phyloP scores from a whole-genome alignment of 2,797 vertebrate species.

The Danio aesculapii region DNA sequence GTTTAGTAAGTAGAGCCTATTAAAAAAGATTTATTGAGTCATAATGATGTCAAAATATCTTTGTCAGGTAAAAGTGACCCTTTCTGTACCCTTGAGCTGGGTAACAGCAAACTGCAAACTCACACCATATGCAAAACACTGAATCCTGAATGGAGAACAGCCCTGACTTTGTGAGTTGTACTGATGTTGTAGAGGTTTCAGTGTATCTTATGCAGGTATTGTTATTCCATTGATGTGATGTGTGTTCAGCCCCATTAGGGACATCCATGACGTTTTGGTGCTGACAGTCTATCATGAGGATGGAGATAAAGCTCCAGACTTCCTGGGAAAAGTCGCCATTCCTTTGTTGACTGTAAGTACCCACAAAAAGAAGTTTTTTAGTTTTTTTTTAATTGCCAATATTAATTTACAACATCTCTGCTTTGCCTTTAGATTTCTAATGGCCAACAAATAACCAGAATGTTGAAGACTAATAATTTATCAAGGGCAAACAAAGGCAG shows the following conservation, averaged over 20 bases:
- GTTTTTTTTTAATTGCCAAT: not conserved
- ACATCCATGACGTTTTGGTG: slow-evolving; percentile 91
- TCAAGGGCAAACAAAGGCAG: slow-evolving; percentile 86
- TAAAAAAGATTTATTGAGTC: slow-evolving; percentile 4
- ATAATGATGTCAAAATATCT: slow-evolving; percentile 1
- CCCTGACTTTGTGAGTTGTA: slow-evolving; percentile 91
- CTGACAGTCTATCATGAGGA: slow-evolving; percentile 94
- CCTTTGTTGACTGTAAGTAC: slow-evolving; percentile 91
- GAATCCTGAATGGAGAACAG: slow-evolving; percentile 96
- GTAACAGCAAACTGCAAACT: slow-evolving; percentile 92
- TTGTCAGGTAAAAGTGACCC: slow-evolving; percentile 91
- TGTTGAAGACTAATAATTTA: slow-evolving; percentile 92
- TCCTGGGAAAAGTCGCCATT: slow-evolving; percentile 93
- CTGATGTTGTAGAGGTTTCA: not conserved
- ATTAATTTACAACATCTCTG: slow-evolving; percentile 9
- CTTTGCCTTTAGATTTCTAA: slow-evolving; percentile 83
- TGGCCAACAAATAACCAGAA: slow-evolving; percentile 83
- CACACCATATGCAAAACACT: slow-evolving; percentile 90
- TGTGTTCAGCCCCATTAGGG: slow-evolving; percentile 89
- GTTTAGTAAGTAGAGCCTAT: not conserved
- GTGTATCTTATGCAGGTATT: not conserved
- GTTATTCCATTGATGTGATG: slow-evolving; percentile 36
- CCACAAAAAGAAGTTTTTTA: not conserved
- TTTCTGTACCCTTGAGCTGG: slow-evolving; percentile 90
- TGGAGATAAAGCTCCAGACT: slow-evolving; percentile 89